Percentiles rank a stretch among this genome's conserved stretches.
Conservation (phyloP, 2,888 invertebrate genomes). For the Mimumesa dahlbomi region DNA sequence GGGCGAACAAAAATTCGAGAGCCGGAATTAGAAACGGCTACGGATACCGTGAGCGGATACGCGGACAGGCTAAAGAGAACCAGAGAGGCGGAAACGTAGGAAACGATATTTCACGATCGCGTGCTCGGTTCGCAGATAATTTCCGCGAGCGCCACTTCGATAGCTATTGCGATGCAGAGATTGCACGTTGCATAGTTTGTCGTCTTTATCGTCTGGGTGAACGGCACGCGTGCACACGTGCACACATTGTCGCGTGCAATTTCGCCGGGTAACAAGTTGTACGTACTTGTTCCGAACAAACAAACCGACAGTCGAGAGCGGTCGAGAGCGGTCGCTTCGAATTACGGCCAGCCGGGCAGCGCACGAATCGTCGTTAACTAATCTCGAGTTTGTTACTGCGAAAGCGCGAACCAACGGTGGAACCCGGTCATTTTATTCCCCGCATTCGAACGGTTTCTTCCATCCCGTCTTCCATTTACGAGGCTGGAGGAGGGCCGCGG, state of each 20-base stretch:
- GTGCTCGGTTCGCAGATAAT: slow-evolving; percentile 65
- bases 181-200: slow-evolving; percentile 64
- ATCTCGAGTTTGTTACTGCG: too few species aligned
- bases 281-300: neutral
- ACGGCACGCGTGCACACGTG: slow-evolving; percentile 18
- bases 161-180: slow-evolving; percentile 58
- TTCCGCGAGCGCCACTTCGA: slow-evolving; percentile 58
- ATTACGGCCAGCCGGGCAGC: too few species aligned
- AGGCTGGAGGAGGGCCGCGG: neutral
- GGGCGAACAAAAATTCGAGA: too few species aligned
- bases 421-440: too few species aligned
- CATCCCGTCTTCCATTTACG: too few species aligned
- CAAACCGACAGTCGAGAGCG: neutral
- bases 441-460: too few species aligned
- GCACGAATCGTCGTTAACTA: too few species aligned
- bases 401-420: too few species aligned
- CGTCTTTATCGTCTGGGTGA: slow-evolving; percentile 65
- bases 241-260: slow-evolving; percentile 7
- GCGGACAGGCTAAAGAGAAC: neutral
- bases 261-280: slow-evolving; percentile 4
- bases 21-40: too few species aligned
- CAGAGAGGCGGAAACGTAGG: slow-evolving; percentile 19
- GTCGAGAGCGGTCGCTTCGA: too few species aligned
- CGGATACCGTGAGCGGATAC: too few species aligned
- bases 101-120: slow-evolving; percentile 61